Evolutionary conservation across 2,888 invertebrate genomes (phyloP).

Genomic region (Lydus trimaculatus): DNA sequence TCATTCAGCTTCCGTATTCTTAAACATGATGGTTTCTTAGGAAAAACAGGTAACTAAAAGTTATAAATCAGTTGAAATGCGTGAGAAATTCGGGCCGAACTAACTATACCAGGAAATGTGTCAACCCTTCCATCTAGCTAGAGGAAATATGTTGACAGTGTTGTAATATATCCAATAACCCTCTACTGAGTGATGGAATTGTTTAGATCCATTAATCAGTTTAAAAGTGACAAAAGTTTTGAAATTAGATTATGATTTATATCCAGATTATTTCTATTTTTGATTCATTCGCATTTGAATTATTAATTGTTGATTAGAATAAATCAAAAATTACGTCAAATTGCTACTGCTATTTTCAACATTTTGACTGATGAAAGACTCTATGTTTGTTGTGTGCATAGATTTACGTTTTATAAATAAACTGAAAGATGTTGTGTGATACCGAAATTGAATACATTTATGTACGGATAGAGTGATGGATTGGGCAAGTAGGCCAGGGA

Average conservation of each 20-base stretch:
- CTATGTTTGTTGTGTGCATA: constrained; percentile 16
- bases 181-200: not conserved
- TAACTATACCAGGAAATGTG: constrained; percentile 8
- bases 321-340: not conserved
- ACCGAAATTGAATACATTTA: constrained; percentile 39
- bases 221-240: not conserved
- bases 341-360: not conserved
- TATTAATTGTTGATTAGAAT: constrained; percentile 1
- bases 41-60: not conserved
- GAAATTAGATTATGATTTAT: not conserved
- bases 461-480: constrained; percentile 58
- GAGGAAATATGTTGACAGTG: not conserved
- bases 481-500: constrained; percentile 63
- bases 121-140: not conserved
- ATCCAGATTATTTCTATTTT: not conserved
- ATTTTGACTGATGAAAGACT: constrained; percentile 13
- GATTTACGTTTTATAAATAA: constrained; percentile 31
- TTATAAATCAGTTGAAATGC: constrained; percentile 16
- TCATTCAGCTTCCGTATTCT: not conserved
- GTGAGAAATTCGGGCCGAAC: not conserved
- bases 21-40: not conserved
- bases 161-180: not conserved
- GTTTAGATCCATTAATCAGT: not conserved
- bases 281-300: not conserved
- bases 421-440: constrained; percentile 38